These are phyloP conservation scores for Silvanus unidentatus DNA, from an alignment of 2,888 invertebrate species.

Conservation along the genomic window DNA sequence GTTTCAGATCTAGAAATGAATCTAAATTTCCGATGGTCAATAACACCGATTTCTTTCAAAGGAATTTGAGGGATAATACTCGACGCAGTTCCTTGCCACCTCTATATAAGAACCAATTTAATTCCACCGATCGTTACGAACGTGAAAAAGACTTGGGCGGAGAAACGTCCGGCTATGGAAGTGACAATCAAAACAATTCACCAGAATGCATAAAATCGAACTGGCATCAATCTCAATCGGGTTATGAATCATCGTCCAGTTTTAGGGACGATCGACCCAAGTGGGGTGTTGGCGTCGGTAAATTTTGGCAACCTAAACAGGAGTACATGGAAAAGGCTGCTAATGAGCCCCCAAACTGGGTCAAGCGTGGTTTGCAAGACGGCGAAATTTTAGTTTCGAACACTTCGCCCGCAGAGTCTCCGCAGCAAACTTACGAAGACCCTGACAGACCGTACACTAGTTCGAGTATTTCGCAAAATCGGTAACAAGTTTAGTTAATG, in stretches of 20 bases:
- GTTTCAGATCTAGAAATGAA: constrained; percentile 29
- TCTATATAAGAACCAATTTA: constrained; percentile 39
- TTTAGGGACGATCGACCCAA: constrained; percentile 60
- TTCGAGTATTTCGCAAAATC: constrained; percentile 33
- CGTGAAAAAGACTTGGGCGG: constrained; percentile 55
- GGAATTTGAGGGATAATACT: constrained; percentile 21
- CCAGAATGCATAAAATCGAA: constrained; percentile 38
- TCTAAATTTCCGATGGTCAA: constrained; percentile 27
- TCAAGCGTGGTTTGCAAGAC: constrained; percentile 50
- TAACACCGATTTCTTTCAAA: constrained; percentile 26
- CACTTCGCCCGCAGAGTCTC: constrained; percentile 44
- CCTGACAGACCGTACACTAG: constrained; percentile 42
- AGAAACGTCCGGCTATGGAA: constrained; percentile 79
- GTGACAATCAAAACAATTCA: constrained; percentile 58
- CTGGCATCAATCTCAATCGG: constrained; percentile 31
- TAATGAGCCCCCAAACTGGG: constrained; percentile 49
- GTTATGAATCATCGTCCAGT: constrained; percentile 41
- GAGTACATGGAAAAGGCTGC: constrained; percentile 18
- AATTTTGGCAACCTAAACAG: constrained; percentile 59
- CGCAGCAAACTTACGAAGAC: constrained; percentile 42
- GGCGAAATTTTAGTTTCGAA: constrained; percentile 48
- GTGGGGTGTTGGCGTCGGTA: constrained; percentile 68
- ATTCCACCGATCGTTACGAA: constrained; percentile 32
- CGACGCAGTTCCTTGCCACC: constrained; percentile 42
- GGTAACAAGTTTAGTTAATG: constrained; percentile 20